Evolutionary conservation across 2,113 vertebrate genomes (phyloP).

Genomic region (Laticauda colubrina): DNA sequence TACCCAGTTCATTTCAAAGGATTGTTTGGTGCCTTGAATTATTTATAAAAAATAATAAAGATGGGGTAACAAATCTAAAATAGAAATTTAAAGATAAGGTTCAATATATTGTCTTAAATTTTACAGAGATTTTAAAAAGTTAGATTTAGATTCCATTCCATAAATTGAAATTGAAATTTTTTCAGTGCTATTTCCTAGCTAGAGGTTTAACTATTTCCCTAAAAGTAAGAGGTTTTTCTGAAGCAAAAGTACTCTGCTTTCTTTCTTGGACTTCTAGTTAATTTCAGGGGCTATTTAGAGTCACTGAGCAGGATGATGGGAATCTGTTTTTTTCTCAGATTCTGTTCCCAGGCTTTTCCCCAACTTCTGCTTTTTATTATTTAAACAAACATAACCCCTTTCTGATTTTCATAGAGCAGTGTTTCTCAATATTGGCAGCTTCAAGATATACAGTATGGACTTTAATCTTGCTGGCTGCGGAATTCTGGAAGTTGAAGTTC

Average conservation of each 20-base stretch:
- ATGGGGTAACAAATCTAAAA: not conserved
- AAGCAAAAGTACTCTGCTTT: not conserved
- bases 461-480: not conserved
- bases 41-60: not conserved
- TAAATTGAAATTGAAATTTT: not conserved
- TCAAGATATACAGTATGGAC: not conserved
- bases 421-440: not conserved
- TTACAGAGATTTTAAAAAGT: not conserved
- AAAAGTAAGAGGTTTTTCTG: not conserved
- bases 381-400: not conserved
- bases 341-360: not conserved
- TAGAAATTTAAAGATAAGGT: not conserved
- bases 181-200: not conserved
- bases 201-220: not conserved
- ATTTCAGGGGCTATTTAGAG: not conserved
- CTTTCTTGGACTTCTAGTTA: not conserved
- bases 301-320: not conserved
- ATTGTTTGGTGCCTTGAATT: not conserved
- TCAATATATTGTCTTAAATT: not conserved
- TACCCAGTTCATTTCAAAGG: not conserved
- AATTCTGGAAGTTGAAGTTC: not conserved
- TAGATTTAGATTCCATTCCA: not conserved
- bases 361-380: not conserved
- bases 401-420: not conserved
- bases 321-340: not conserved